Base-by-base conservation (phyloP, 2,113 vertebrate genomes). In the Pollimyrus isidori region DNA sequence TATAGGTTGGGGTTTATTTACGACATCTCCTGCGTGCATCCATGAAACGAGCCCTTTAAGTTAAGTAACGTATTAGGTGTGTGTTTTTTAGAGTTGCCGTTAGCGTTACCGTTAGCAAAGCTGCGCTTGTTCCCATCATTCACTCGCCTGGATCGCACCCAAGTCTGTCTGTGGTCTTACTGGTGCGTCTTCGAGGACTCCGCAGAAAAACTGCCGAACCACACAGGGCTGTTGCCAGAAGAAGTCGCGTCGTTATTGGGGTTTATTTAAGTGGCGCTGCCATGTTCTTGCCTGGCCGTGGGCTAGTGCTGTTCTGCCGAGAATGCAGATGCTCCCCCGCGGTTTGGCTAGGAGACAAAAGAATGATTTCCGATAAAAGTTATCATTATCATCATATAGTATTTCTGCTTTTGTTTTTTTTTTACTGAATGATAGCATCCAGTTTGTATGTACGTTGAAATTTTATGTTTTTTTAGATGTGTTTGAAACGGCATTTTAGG, bases 151-250 rank as follows among this genome's bases (percentile, higher is more conserved):
- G 30, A 45, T 73, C 26, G 62, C 58, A 50, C 35, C 69, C 69
- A 89, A 89, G 69, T 80, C 73, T 23, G 49, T 42, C 39, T 89
- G 88, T 56, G 73, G 88, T 83, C 30, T 82, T n/a, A 26, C 46
- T 53, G 49, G 17, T 50, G 46, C 30, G 1, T 50, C 30, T 30
- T 53, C 42, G 45, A 49, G 23, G 42, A 39, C 73, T 39, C 35
- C n/a, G 65, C 65, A 73, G 65, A 35, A 13, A 30, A 73, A 73
- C 65, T 73, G 56, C 56, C 23, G 19, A 58, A 58, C 56, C 56
- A 23, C 30, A 76, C 30, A 76, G 69, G 30, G 69, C 69, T 76
- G 13, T 4, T 19, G 69, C 11, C 69, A 39, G 69, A 30, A 76
- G 26, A 76, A 35, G 15, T 39, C 1, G 69, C 11, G 5, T 17